phyloP scores from a whole-genome alignment of 2,113 vertebrate species.

The Procavia capensis region DNA sequence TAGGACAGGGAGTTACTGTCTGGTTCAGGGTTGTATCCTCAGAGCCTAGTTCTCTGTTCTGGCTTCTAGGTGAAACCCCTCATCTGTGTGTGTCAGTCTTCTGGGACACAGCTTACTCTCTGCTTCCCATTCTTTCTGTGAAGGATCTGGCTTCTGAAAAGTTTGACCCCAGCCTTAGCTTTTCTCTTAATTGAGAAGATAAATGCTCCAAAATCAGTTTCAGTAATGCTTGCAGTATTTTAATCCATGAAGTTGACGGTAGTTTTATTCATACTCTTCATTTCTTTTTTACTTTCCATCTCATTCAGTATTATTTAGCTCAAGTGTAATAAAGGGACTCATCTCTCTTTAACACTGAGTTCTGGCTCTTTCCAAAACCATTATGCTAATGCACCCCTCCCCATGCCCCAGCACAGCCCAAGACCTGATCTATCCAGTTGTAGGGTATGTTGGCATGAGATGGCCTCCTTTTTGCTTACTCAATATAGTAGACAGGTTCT shows the following conservation, averaged over 20 bases:
- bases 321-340: background rate
- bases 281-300: background rate
- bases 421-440: accelerated
- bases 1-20: accelerated
- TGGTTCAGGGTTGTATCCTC: accelerated
- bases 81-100: background rate
- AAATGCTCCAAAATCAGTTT: slow-evolving; percentile 6
- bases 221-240: background rate
- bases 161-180: background rate
- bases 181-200: background rate
- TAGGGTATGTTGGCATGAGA: background rate
- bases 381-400: background rate
- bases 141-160: background rate
- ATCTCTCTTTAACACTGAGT: background rate
- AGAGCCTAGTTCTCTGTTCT: background rate
- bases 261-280: accelerated
- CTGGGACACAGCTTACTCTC: background rate
- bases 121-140: background rate
- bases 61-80: background rate
- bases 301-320: background rate
- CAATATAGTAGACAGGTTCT: background rate
- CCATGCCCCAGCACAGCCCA: background rate
- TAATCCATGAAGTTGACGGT: background rate
- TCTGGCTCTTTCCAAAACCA: background rate
- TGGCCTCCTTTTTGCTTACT: background rate